Percentiles rank a stretch among this genome's conserved stretches.
phyloP scores from a whole-genome alignment of 2,797 vertebrate genomes.

The Oreortyx pictus region DNA sequence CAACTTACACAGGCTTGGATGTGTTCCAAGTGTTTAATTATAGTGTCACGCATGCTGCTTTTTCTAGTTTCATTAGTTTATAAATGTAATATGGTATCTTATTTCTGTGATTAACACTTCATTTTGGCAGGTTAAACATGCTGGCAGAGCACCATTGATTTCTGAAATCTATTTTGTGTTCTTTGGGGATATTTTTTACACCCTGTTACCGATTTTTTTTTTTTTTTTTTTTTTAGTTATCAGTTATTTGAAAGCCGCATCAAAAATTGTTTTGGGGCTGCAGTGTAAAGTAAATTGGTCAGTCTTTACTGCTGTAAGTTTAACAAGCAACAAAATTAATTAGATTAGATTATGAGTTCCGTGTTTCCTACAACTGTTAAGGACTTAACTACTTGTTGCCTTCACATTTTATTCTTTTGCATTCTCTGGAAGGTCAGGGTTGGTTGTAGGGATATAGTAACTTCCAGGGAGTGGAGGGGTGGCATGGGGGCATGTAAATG shows the following conservation, averaged over 20 bases:
- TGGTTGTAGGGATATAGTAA: not conserved
- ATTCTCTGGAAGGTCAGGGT: not conserved
- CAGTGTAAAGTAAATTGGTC: not conserved
- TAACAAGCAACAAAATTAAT: not conserved
- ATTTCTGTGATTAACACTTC: conserved; percentile 86
- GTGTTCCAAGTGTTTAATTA: conserved; percentile 85
- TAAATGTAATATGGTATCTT: conserved; percentile 82
- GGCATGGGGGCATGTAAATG: fast-evolving
- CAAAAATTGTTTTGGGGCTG: conserved; percentile 12
- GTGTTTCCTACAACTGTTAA: not conserved
- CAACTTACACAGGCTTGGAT: conserved; percentile 85
- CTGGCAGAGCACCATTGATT: conserved; percentile 79
- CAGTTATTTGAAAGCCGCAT: conserved; percentile 52
- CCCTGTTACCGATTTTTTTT: conserved; percentile 73
- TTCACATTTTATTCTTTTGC: not conserved
- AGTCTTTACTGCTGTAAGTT: not conserved
- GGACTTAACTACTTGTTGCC: not conserved
- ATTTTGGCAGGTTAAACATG: conserved; percentile 81
- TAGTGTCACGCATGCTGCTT: conserved; percentile 81
- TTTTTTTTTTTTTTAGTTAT: conserved; percentile 25
- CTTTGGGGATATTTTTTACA: conserved; percentile 77
- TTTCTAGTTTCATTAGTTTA: conserved; percentile 86
- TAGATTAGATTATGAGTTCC: not conserved
- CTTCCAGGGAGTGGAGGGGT: not conserved
- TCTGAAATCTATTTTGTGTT: conserved; percentile 73